A percentile compares a stretch with the other conserved stretches of the same genome.
phyloP scores from a whole-genome alignment of 1,140 invertebrate species.

The Agrypnia vestita region DNA sequence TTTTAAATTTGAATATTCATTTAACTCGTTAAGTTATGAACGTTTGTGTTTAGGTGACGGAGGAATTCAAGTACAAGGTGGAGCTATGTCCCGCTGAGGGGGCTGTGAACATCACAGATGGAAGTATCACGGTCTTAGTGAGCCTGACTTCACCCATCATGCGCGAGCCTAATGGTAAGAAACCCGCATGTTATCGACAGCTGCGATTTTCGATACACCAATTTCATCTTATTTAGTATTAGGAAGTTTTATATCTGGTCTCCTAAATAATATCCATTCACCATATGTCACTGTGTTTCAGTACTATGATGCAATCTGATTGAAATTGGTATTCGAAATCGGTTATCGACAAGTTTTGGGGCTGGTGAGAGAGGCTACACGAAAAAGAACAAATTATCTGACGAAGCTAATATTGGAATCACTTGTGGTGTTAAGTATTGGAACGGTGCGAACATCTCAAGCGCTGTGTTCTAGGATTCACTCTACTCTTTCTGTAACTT shows the following conservation, averaged over 20 bases:
- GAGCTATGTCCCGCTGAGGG: slow-evolving; percentile 90
- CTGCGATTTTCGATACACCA: slow-evolving; percentile 65
- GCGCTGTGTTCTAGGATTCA: slow-evolving; percentile 14
- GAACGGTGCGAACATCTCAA: slow-evolving; percentile 18
- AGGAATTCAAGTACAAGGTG: slow-evolving; percentile 90
- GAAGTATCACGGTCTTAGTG: slow-evolving; percentile 86
- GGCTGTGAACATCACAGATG: slow-evolving; percentile 85
- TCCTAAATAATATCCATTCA: slow-evolving; percentile 45
- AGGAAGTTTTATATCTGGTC: slow-evolving; percentile 52
- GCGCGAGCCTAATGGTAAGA: slow-evolving; percentile 82
- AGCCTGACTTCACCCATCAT: slow-evolving; percentile 95
- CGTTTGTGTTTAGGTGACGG: slow-evolving; percentile 72
- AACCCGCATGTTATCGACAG: slow-evolving; percentile 19
- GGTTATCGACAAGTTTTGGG: slow-evolving; percentile 59
- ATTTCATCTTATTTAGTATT: slow-evolving; percentile 64
- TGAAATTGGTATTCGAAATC: slow-evolving; percentile 67
- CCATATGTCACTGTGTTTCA: slow-evolving; percentile 59
- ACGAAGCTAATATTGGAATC: slow-evolving; percentile 41
- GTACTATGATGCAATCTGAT: slow-evolving; percentile 60
- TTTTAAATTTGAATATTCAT: too few species aligned
- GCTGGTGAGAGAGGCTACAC: slow-evolving; percentile 61
- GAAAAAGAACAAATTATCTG: slow-evolving; percentile 67
- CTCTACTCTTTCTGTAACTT: slow-evolving; percentile 1
- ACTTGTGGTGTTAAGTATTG: slow-evolving; percentile 45
- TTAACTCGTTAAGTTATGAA: too few species aligned